These are phyloP conservation scores for Maconellicoccus hirsutus DNA, from an alignment of 1,140 invertebrate genomes.

Conservation along the genomic window DNA sequence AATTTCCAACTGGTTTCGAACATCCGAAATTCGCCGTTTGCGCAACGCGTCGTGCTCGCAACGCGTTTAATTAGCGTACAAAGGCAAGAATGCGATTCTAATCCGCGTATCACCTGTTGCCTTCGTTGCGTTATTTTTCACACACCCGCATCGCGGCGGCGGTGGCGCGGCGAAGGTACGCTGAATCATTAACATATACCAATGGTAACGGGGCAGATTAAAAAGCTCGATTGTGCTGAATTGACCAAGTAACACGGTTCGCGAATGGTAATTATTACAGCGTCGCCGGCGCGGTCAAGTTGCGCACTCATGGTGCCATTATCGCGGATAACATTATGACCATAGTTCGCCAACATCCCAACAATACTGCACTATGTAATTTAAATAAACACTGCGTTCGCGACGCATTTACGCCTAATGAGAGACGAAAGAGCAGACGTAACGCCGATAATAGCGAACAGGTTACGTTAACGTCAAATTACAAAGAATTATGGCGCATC, in stretches of 20 bases:
- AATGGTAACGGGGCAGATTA: neutral
- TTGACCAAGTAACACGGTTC: constrained; percentile 2
- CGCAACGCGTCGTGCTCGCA: no score
- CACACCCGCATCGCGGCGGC: neutral
- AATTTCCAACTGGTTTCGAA: no score
- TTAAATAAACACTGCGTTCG: no score
- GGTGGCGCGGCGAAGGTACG: neutral
- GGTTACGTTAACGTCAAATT: constrained; percentile 8
- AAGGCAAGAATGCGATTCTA: no score
- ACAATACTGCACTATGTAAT: neutral
- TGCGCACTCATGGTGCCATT: no score
- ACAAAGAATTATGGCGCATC: constrained; percentile 1
- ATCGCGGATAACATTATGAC: neutral
- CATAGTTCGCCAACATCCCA: no score
- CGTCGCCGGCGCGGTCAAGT: neutral
- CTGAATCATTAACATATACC: neutral
- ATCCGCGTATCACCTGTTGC: no score
- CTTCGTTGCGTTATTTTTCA: no score
- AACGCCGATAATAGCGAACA: neutral
- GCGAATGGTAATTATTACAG: neutral
- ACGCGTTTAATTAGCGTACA: no score
- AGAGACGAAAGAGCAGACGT: neutral
- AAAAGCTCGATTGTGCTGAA: neutral
- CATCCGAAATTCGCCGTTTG: no score
- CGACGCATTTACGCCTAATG: neutral